A percentile compares a stretch with the other conserved stretches of the same genome.
phyloP scores from a whole-genome alignment of 2,888 invertebrate species.

The Epistrophella euchroma region DNA sequence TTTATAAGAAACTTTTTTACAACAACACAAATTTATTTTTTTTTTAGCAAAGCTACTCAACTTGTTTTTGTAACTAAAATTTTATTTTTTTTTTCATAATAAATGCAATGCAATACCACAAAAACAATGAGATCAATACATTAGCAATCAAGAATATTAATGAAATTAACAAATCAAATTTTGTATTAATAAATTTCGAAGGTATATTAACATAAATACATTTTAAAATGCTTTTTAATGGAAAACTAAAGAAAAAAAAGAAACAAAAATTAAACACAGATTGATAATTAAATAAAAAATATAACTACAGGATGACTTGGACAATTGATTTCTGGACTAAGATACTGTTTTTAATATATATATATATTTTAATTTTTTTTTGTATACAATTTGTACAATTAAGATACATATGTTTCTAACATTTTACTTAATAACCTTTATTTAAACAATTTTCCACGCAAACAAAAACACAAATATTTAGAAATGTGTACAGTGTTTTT shows the following conservation, averaged over 20 bases:
- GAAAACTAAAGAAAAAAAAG: conserved; percentile 5
- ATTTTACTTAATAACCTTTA: conserved; percentile 44
- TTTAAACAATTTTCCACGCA: conserved; percentile 71
- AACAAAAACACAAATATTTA: conserved; percentile 65
- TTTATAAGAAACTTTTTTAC: not conserved
- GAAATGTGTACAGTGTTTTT: conserved; percentile 21
- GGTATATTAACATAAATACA: conserved; percentile 9
- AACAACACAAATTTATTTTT: not conserved
- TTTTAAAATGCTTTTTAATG: not conserved
- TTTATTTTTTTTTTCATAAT: not conserved
- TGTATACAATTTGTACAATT: conserved; percentile 62
- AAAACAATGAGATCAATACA: conserved; percentile 25
- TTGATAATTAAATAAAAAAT: conserved; percentile 59
- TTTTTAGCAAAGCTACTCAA: conserved; percentile 20
- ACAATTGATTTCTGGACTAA: conserved; percentile 67
- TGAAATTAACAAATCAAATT: conserved; percentile 15
- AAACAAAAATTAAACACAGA: conserved; percentile 28
- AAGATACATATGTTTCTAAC: conserved; percentile 30
- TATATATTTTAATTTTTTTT: conserved; percentile 31
- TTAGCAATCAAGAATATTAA: conserved; percentile 27
- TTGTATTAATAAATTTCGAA: conserved; percentile 23
- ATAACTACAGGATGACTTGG: conserved; percentile 77
- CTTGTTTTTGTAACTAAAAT: not conserved
- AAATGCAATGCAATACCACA: conserved; percentile 38
- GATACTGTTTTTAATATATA: conserved; percentile 30